Percentiles rank a stretch among this genome's conserved stretches.
Evolutionary conservation across 1,140 invertebrate species (phyloP).

Genomic region (Bombus soroeensis): DNA sequence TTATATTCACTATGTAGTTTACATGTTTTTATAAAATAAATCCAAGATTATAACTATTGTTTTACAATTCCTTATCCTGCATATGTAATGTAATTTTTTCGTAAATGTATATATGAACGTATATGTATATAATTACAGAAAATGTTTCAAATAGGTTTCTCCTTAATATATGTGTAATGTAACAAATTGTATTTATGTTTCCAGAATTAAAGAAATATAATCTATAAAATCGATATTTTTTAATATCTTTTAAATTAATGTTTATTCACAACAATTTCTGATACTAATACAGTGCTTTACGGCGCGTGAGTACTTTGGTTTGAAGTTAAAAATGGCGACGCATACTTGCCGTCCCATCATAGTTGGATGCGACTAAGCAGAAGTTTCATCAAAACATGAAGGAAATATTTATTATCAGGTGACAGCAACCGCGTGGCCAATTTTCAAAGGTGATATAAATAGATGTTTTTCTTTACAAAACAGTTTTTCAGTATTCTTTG

Average conservation of each 20-base stretch:
- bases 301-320: slow-evolving; percentile 28
- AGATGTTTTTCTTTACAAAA: slow-evolving; percentile 4
- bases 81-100: background rate
- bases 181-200: background rate
- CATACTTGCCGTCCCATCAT: slow-evolving; percentile 25
- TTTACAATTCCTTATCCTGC: background rate
- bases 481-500: background rate
- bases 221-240: background rate
- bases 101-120: background rate
- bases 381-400: slow-evolving; percentile 62
- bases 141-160: background rate
- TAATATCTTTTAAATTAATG: background rate
- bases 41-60: slow-evolving; percentile 46
- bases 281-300: slow-evolving; percentile 7
- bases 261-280: background rate
- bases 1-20: slow-evolving; percentile 74
- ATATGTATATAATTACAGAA: background rate
- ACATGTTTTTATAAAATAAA: slow-evolving; percentile 79
- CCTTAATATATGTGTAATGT: background rate
- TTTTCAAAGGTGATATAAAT: slow-evolving; percentile 60
- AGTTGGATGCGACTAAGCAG: slow-evolving; percentile 20
- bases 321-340: slow-evolving; percentile 70
- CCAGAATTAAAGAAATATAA: background rate
- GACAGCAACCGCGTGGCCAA: slow-evolving; percentile 65
- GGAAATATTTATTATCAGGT: slow-evolving; percentile 53